These are phyloP conservation scores for Gasteruption jaculator DNA, from an alignment of 2,888 invertebrate species.

Conservation along the genomic window DNA sequence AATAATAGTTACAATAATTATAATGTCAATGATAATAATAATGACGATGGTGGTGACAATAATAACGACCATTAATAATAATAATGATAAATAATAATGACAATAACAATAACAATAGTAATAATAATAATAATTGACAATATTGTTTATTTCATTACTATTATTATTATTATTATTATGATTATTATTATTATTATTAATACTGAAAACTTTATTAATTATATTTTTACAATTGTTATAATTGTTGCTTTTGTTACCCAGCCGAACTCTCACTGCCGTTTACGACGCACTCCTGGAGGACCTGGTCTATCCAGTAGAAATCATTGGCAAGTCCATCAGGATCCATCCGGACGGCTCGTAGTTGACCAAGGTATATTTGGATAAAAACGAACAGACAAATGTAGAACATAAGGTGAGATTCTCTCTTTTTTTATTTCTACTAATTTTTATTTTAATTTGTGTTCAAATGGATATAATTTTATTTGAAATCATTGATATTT, in stretches of 20 bases:
- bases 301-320: slow-evolving; percentile 97
- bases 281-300: slow-evolving; percentile 97
- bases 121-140: no score
- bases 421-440: slow-evolving; percentile 10
- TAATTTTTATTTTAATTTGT: slow-evolving; percentile 32
- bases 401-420: slow-evolving; percentile 93
- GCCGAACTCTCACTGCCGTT: slow-evolving; percentile 92
- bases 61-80: no score
- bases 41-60: no score
- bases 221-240: no score
- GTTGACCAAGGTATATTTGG: slow-evolving; percentile 95
- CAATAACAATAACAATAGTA: no score
- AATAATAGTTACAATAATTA: no score
- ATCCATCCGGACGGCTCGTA: slow-evolving; percentile 95
- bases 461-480: no score
- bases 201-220: not conserved
- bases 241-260: no score
- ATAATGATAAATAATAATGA: no score
- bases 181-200: not conserved
- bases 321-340: slow-evolving; percentile 96
- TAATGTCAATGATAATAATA: no score
- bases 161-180: not conserved
- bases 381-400: slow-evolving; percentile 97
- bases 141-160: not conserved
- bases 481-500: no score